Percentiles rank a stretch among this genome's conserved stretches.
Conservation (phyloP, 2,113 vertebrate genomes). For the Microcebus lehilahytsara region DNA sequence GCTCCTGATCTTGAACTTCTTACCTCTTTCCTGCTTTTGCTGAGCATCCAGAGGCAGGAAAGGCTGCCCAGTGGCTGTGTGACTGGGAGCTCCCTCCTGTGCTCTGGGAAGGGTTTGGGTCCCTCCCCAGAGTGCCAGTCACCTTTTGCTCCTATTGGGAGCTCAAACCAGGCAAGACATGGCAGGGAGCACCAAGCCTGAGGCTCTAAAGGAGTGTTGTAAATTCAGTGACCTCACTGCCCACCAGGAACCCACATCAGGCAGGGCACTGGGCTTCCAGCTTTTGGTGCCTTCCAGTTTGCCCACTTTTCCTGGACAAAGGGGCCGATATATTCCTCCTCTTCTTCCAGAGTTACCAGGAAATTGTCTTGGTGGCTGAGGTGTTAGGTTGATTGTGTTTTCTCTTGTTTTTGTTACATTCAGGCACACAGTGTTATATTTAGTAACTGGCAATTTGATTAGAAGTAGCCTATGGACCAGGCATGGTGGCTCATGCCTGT, state of each 20-base stretch:
- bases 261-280: neutral
- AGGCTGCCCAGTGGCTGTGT: neutral
- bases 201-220: neutral
- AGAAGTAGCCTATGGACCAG: constrained; percentile 1
- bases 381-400: neutral
- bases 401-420: neutral
- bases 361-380: neutral
- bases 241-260: neutral
- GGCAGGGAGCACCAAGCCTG: neutral
- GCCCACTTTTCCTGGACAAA: neutral
- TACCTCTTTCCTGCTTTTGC: neutral
- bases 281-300: neutral
- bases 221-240: neutral
- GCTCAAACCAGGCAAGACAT: neutral
- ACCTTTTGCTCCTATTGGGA: neutral
- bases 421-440: neutral
- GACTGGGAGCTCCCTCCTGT: neutral
- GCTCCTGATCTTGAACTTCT: neutral
- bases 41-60: neutral
- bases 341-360: neutral
- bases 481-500: too few relatives aligned
- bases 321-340: neutral
- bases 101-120: neutral
- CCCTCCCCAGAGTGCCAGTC: neutral
- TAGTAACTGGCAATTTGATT: constrained; percentile 31